Conservation (phyloP, 2,888 invertebrate genomes). For the Eristalinus sepulchralis region DNA sequence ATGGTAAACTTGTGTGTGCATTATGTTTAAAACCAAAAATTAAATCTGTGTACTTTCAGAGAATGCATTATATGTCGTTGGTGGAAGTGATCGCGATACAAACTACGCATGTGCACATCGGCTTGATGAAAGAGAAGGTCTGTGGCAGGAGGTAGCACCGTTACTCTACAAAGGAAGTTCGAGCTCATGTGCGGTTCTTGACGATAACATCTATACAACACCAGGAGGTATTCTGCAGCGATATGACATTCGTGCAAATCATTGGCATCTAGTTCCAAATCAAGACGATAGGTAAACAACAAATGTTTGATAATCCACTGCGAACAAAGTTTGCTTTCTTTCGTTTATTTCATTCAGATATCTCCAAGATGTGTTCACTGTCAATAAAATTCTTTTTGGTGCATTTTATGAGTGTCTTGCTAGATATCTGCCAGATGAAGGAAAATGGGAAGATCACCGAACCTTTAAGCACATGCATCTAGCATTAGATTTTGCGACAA, state of each 20-base stretch:
- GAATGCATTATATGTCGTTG: slow-evolving; percentile 57
- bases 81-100: slow-evolving; percentile 50
- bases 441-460: too few relatives aligned
- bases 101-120: slow-evolving; percentile 48
- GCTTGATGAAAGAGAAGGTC: slow-evolving; percentile 58
- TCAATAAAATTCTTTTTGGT: too few relatives aligned
- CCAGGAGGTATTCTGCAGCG: slow-evolving; percentile 17
- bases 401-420: too few relatives aligned
- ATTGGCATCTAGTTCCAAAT: slow-evolving; percentile 18
- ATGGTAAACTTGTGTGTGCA: neutral
- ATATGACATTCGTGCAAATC: slow-evolving; percentile 34
- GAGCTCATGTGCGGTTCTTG: slow-evolving; percentile 46
- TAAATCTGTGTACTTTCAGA: slow-evolving; percentile 9
- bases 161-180: slow-evolving; percentile 40
- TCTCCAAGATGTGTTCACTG: too few relatives aligned
- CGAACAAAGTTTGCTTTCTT: too few relatives aligned
- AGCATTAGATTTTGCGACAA: too few relatives aligned
- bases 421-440: too few relatives aligned
- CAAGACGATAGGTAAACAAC: slow-evolving; percentile 12
- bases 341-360: neutral
- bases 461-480: too few relatives aligned
- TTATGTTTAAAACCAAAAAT: neutral
- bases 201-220: slow-evolving; percentile 61
- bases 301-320: too few relatives aligned
- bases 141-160: slow-evolving; percentile 54